Evolutionary conservation across 2,888 invertebrate species (phyloP), one percentile per base, ranked within the genome.

Genomic region (Apotomis betuletana): DNA sequence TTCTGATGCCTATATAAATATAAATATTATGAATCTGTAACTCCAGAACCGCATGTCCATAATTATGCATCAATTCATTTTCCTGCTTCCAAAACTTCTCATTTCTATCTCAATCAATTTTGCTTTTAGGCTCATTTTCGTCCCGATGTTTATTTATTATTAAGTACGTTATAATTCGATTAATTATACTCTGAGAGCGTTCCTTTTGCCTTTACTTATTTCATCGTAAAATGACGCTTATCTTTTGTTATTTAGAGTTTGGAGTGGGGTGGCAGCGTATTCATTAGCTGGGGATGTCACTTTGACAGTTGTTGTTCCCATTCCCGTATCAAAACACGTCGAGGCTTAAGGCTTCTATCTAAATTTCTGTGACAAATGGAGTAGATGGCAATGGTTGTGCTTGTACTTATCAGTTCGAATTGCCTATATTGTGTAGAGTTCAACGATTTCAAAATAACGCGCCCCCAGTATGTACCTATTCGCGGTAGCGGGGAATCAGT

Each of bases 251-350:
- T 3, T 49, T 57, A 57, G n/a, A 49, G 9, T 65, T 57, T 5
- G 46, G 3, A 57, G 27, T 57, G 9, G 36, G 36, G 8, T 65
- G 46, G 6, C 8, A 1, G 3, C n/a, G 36, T 49, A 57, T 49
- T 57, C 46, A 65, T 65, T 65, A 65, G 55, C 57, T 27, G 4
- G 2, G 36, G 57, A 57, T 57, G 65, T 65, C 57, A 57, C 46
- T 65, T 57, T 65, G 65, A 65, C 65, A 65, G 65, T 57, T 65
- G 54, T 55, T 54, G 5, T 46, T 57, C 27, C 57, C 65, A 44
- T 36, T 57, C 44, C 12, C 36, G 9, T 49, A 57, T 46, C 36
- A 54, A 65, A 65, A 46, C 55, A 57, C 44, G 57, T 6, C 46
- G 65, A 10, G 27, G 65, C 65, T 57, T 65, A 65, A 65, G 12